A percentile compares a stretch with the other conserved stretches of the same genome.
Conservation (phyloP, 2,113 vertebrate genomes). For the Anthoscopus minutus region DNA sequence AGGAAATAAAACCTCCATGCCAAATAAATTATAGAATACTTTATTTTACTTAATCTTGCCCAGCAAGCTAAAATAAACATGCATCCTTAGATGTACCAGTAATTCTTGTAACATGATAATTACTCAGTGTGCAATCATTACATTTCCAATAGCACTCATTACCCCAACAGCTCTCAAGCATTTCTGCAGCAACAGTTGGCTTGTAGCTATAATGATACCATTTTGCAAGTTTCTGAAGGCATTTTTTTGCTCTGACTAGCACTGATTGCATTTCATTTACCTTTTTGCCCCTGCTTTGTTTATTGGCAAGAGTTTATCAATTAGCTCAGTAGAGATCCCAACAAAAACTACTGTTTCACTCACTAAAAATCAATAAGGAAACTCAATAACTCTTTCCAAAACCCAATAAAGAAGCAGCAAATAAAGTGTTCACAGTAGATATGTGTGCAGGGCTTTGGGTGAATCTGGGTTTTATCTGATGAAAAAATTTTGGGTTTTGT, state of each 20-base stretch:
- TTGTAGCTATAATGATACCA: not conserved
- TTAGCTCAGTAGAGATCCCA: conserved; percentile 39
- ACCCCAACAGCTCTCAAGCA: not conserved
- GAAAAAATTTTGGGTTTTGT: not conserved
- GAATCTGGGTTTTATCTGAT: conserved; percentile 2
- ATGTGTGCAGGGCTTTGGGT: not conserved
- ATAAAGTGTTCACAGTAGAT: conserved; percentile 15
- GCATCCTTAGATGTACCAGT: not conserved
- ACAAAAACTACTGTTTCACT: conserved; percentile 10
- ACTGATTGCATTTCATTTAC: conserved; percentile 28
- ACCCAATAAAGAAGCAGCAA: conserved; percentile 23
- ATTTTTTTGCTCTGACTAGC: not conserved
- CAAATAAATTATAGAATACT: not conserved
- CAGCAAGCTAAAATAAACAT: conserved; percentile 54
- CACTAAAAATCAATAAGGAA: conserved; percentile 26
- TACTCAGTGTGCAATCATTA: conserved; percentile 41
- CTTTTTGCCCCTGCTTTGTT: conserved; percentile 28
- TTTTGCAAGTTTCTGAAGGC: not conserved
- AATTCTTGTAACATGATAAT: conserved; percentile 45
- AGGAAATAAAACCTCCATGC: not conserved
- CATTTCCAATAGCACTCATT: conserved; percentile 6
- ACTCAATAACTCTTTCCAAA: conserved; percentile 28
- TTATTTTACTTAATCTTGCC: conserved; percentile 17
- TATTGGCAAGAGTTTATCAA: conserved; percentile 43
- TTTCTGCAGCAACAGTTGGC: not conserved